Evolutionary conservation across 1,140 invertebrate species (phyloP).

Genomic region (Mya arenaria): DNA sequence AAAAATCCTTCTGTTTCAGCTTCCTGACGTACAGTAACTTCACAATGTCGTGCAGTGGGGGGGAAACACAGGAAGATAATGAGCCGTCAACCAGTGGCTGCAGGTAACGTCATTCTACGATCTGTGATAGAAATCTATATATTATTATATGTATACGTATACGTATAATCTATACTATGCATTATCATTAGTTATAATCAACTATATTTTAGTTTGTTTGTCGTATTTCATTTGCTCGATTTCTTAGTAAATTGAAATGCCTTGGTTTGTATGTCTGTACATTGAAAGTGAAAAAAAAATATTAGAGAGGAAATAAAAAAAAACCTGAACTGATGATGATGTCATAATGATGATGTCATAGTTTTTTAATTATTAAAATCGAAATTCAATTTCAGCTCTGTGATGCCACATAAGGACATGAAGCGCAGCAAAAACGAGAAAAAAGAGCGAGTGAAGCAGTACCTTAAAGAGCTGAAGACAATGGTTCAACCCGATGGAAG

Average conservation of each 20-base stretch:
- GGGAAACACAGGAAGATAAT: constrained; percentile 55
- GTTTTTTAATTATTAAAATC: too few species aligned
- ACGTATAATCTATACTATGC: too few species aligned
- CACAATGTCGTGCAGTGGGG: constrained; percentile 63
- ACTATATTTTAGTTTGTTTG: too few species aligned
- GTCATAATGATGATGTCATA: not conserved
- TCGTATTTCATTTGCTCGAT: too few species aligned
- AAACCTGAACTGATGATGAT: not conserved
- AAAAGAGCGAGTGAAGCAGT: constrained; percentile 70
- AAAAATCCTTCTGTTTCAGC: constrained; percentile 39
- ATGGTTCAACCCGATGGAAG: constrained; percentile 59
- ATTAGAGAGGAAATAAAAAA: not conserved
- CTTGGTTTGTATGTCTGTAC: not conserved
- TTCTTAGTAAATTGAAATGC: too few species aligned
- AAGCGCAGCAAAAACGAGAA: constrained; percentile 60
- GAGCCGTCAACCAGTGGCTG: constrained; percentile 70
- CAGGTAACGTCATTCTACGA: too few species aligned
- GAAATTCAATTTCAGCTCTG: constrained; percentile 53
- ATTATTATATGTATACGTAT: too few species aligned
- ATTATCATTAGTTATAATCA: too few species aligned
- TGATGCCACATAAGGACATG: constrained; percentile 59
- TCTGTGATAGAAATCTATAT: too few species aligned
- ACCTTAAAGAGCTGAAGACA: constrained; percentile 67
- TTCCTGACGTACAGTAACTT: constrained; percentile 63
- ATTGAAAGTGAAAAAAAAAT: not conserved